Base-by-base conservation (phyloP, 2,113 vertebrate species). In the Dissostichus mawsoni region DNA sequence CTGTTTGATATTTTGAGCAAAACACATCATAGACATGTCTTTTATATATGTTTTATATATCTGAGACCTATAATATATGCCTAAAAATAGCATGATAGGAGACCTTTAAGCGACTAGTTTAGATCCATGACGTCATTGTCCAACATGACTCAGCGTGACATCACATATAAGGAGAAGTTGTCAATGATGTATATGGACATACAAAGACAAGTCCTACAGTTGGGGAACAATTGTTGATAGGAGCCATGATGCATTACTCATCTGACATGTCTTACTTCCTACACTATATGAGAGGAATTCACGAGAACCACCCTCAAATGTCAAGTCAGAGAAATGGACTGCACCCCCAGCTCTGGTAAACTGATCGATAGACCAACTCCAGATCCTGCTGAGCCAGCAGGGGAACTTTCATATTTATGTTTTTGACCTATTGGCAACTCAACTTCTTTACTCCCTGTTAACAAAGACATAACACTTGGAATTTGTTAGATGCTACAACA, bases 401-500 rank as follows among this genome's bases (percentile, higher is more conserved):
- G 84, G 83, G 82, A 80, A 82, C 83, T 74, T 84, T 84, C 79
- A 90, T 89, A 89, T 91, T 91, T 91, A 89, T 92, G 86, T 57
- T 83, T 83, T 69, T 87, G 86, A 91, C 91, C 89, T 89, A 91
- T 81, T 78, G 82, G 58, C 85, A 41, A 41, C 36, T 41, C 36
- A 41, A 41, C 36, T 41, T 41, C 36, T 41, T 41, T 41, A 41
- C 59, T 69, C 50, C 57, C 48, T 50, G 63, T 57, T 67, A 72
- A 78, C 75, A 84, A 71, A 84, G 61, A 74, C n/a, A 68, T 41
- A 79, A 57, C 78, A 79, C 53, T 69, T 45, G 47, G 58, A 51
- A 66, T 68, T 23, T 23, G 58, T 78, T 66, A 59, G 76, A 75
- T 57, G 58, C 36, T 13, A 25, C 53, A 66, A 76, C 20, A 65